These are phyloP conservation scores for Willisornis vidua DNA, from an alignment of 2,113 vertebrate species.

Conservation along the genomic window DNA sequence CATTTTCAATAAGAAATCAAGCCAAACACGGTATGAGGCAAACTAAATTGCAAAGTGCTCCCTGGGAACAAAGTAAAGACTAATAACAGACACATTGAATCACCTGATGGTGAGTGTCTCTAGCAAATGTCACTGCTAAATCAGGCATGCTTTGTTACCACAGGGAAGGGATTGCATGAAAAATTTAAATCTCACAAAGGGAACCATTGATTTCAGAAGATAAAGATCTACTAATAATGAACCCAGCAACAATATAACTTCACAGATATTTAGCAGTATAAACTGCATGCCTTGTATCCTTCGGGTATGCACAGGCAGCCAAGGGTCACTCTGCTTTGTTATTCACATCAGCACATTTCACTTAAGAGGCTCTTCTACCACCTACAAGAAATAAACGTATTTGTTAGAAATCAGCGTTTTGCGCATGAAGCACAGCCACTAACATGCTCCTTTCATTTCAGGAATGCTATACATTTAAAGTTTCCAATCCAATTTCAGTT, in stretches of 20 bases:
- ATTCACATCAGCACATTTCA: neutral
- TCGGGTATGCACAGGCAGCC: neutral
- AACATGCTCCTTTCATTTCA: neutral
- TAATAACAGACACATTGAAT: conserved; percentile 9
- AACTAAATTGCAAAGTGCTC: conserved; percentile 13
- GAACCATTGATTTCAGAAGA: conserved; percentile 46
- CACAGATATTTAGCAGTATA: conserved; percentile 10
- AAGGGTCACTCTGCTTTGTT: conserved; percentile 3
- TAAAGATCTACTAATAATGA: conserved; percentile 50
- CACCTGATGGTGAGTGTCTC: conserved; percentile 23
- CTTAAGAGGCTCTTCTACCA: neutral
- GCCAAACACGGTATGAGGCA: neutral
- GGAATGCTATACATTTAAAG: neutral
- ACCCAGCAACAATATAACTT: conserved; percentile 1
- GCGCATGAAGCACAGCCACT: neutral
- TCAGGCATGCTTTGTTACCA: conserved; percentile 46
- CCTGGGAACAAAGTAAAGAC: conserved; percentile 13
- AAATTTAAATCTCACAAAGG: conserved; percentile 44
- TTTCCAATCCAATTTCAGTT: neutral
- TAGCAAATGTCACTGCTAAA: conserved; percentile 54
- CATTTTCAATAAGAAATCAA: conserved; percentile 21
- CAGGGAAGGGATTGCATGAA: conserved; percentile 6
- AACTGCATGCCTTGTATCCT: neutral
- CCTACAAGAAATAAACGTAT: neutral
- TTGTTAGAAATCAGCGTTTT: neutral